Conservation (phyloP, 64 coral and sea anemone genomes). For the Trachythela sp. region DNA sequence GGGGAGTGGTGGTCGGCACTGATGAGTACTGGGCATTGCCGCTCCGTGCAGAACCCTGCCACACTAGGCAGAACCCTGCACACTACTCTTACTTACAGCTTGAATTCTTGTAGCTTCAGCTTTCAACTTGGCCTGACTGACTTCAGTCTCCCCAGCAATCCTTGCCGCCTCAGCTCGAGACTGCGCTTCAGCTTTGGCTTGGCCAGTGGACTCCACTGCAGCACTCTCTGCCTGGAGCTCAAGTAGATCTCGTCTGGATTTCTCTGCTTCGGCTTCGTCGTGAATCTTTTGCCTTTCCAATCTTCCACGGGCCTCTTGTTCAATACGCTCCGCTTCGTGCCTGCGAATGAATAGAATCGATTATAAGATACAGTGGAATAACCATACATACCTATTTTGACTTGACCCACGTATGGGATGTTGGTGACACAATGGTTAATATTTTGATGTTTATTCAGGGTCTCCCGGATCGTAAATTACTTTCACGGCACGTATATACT, state of each 20-base stretch:
- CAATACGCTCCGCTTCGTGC: slow-evolving; percentile 89
- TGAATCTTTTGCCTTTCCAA: slow-evolving; percentile 92
- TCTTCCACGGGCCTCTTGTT: slow-evolving; percentile 92
- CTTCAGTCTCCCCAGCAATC: slow-evolving; percentile 87
- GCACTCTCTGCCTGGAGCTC: slow-evolving; percentile 92
- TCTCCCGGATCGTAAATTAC: too few relatives aligned
- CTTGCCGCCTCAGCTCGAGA: slow-evolving; percentile 89
- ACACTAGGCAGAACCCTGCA: not conserved
- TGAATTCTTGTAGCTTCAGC: slow-evolving; percentile 94
- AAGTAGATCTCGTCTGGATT: slow-evolving; percentile 69
- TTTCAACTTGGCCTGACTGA: slow-evolving; percentile 93
- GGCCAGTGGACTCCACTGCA: slow-evolving; percentile 87
- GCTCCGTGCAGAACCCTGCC: too few relatives aligned
- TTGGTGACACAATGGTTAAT: too few relatives aligned
- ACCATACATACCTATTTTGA: too few relatives aligned
- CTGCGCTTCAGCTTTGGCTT: slow-evolving; percentile 96
- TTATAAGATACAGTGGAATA: too few relatives aligned
- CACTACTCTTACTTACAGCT: slow-evolving; percentile 63
- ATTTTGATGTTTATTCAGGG: too few relatives aligned
- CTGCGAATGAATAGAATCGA: slow-evolving; percentile 21
- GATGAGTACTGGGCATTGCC: too few relatives aligned
- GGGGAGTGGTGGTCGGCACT: too few relatives aligned
- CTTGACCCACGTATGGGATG: too few relatives aligned
- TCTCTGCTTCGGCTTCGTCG: slow-evolving; percentile 92
- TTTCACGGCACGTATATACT: too few relatives aligned